Evolutionary conservation across 1,140 invertebrate genomes (phyloP).

Genomic region (Sesamia nonagrioides): DNA sequence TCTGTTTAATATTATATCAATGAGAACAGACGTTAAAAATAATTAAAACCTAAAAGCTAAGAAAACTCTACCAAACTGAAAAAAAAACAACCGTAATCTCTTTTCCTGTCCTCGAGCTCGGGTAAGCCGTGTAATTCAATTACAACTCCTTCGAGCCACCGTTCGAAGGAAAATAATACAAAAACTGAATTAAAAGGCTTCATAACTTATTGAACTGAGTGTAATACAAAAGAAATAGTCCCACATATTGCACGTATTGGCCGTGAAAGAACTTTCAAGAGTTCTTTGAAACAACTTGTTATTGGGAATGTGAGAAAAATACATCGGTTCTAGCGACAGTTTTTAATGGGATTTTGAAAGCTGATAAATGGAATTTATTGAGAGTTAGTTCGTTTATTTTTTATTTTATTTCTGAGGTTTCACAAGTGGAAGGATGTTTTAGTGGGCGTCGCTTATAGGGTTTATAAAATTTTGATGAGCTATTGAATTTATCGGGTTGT

Average conservation of each 20-base stretch:
- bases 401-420: neutral
- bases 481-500: too few relatives aligned
- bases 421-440: neutral
- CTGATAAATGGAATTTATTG: conserved; percentile 20
- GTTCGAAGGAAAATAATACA: conserved; percentile 60
- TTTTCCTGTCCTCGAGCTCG: conserved; percentile 49
- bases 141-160: conserved; percentile 66
- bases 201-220: conserved; percentile 63
- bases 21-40: neutral
- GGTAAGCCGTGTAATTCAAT: conserved; percentile 72
- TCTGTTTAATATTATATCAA: too few relatives aligned
- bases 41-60: neutral
- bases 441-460: neutral
- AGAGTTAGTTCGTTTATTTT: neutral
- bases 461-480: neutral
- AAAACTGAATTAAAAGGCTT: conserved; percentile 69
- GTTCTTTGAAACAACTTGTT: conserved; percentile 26
- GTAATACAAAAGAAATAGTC: neutral
- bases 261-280: neutral
- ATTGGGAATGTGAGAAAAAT: conserved; percentile 16
- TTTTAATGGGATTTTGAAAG: conserved; percentile 31
- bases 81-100: neutral
- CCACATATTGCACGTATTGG: neutral
- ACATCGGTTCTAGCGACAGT: neutral
- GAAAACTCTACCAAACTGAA: neutral